phyloP scores from a whole-genome alignment of 2,888 invertebrate species.

The Oscheius sp. region DNA sequence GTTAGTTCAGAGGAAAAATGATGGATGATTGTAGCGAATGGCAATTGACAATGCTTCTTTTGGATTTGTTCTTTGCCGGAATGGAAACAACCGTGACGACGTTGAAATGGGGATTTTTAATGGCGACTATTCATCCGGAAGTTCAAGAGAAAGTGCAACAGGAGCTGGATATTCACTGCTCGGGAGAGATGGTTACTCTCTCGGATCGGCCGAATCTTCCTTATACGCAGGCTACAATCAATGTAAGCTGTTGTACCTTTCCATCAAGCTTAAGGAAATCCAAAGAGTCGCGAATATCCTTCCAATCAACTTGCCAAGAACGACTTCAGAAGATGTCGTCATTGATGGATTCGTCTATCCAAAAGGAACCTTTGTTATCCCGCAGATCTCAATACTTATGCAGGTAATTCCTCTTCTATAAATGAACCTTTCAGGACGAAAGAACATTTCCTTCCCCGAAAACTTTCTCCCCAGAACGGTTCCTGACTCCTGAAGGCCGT shows the following conservation, averaged over 20 bases:
- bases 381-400: constrained; percentile 67
- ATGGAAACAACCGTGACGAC: constrained; percentile 70
- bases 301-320: constrained; percentile 68
- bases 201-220: constrained; percentile 53
- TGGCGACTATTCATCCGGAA: constrained; percentile 48
- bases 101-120: constrained; percentile 67
- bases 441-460: constrained; percentile 62
- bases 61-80: constrained; percentile 69
- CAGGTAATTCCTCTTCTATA: constrained; percentile 24
- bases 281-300: constrained; percentile 70
- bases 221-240: constrained; percentile 65
- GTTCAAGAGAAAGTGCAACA: constrained; percentile 49
- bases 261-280: constrained; percentile 63
- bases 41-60: constrained; percentile 67
- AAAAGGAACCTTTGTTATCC: constrained; percentile 64
- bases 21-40: constrained; percentile 58
- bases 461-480: constrained; percentile 68
- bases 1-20: too few species aligned
- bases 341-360: constrained; percentile 66
- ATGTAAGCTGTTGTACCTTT: too few species aligned
- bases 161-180: constrained; percentile 53
- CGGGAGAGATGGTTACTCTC: constrained; percentile 41
- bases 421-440: constrained; percentile 44
- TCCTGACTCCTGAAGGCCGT: constrained; percentile 59
- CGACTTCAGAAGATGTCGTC: constrained; percentile 53